phyloP scores from a whole-genome alignment of 2,113 vertebrate genomes.

The Epinephelus moara region DNA sequence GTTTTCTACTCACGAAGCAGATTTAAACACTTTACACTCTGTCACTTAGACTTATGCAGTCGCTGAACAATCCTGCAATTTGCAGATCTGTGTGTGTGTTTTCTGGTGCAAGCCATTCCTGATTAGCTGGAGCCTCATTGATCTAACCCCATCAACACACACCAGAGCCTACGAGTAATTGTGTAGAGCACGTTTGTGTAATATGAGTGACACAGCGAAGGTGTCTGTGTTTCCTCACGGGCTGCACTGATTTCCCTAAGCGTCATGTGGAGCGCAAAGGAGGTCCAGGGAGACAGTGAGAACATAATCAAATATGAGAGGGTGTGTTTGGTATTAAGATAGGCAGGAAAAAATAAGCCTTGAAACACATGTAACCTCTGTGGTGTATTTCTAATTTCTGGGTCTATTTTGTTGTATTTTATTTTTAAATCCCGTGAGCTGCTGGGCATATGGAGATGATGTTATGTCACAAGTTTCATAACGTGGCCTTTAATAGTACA shows the following conservation, averaged over 20 bases:
- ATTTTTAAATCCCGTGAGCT: neutral
- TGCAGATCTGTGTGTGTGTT: slow-evolving; percentile 2
- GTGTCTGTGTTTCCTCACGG: slow-evolving; percentile 35
- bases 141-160: slow-evolving; percentile 32
- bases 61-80: slow-evolving; percentile 3
- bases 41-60: neutral
- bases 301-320: neutral
- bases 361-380: neutral
- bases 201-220: slow-evolving; percentile 29
- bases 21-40: slow-evolving; percentile 25
- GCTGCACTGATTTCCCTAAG: slow-evolving; percentile 24
- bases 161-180: slow-evolving; percentile 26
- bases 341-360: neutral
- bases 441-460: neutral
- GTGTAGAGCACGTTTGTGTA: slow-evolving; percentile 41
- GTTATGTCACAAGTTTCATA: slow-evolving; percentile 1
- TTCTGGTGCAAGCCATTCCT: slow-evolving; percentile 29
- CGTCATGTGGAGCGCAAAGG: neutral
- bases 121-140: slow-evolving; percentile 50
- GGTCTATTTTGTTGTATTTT: neutral
- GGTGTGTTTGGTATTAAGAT: slow-evolving; percentile 15
- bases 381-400: neutral
- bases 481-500: slow-evolving; percentile 2
- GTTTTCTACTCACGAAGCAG: slow-evolving; percentile 4
- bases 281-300: neutral